Base-by-base conservation (phyloP, 2,113 vertebrate genomes). In the Thinocorus orbignyianus region DNA sequence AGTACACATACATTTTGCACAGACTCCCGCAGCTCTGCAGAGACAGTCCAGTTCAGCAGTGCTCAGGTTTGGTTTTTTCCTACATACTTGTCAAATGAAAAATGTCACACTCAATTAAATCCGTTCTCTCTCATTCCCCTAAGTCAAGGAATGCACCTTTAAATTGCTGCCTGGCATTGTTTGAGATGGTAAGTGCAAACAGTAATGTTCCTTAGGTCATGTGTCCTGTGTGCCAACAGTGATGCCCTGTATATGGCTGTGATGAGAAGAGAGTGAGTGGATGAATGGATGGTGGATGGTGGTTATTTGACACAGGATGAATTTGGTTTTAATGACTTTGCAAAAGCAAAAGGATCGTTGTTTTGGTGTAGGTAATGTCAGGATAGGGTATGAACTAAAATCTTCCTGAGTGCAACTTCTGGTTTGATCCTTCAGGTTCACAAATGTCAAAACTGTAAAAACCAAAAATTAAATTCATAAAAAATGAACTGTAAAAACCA, bases 51-150 rank as follows among this genome's bases (percentile, higher is more conserved):
- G 41, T 28, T 39, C 70, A 54, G 31, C 28, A 17, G 15, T 2
- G 9, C 37, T 64, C 39, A 18, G 39, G 6, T 6, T 0, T 24
- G 15, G 15, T 81, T 62, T 61, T 86, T 71, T 10, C 17, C 28
- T 58, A 6, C 17, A 1, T 30, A 16, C n/a, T n/a, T 25, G 17
- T 37, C 19, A 37, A 48, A 49, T 48, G 3, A n/a, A 73, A 82
- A 57, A 11, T 1, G 0, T 17, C 28, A 11, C 13, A 14, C 10
- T 23, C 41, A 17, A 6, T 62, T n/a, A 48, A 70, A 68, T 55
- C n/a, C 15, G 1, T 65, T 68, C 9, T 48, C 60, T 69, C 22
- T 54, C 62, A 1, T 22, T 52, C 18, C 16, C 7, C 0, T 25
- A 24, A 72, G 52, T 39, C 60, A 52, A n/a, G 17, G 14, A 39